Conservation (phyloP, 2,113 vertebrate species). For the Boulengeromyrus knoepffleri region DNA sequence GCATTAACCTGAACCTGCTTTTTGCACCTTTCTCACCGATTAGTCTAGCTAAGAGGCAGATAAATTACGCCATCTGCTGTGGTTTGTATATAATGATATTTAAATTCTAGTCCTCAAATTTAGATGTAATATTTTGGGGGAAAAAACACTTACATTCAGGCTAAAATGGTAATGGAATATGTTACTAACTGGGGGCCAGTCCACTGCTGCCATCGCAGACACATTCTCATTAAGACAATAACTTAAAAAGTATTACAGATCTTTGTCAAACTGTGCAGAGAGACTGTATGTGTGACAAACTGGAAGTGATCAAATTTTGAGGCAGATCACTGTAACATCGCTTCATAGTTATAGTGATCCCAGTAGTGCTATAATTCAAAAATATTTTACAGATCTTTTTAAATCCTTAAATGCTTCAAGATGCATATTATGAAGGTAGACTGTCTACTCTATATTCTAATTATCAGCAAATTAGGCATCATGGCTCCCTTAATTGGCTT, state of each 20-base stretch:
- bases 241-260: not conserved
- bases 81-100: not conserved
- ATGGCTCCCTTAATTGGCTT: constrained; percentile 16
- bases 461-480: not conserved
- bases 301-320: not conserved
- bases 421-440: not conserved
- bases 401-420: not conserved
- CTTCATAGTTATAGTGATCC: not conserved
- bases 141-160: not conserved
- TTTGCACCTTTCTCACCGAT: not conserved
- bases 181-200: not conserved
- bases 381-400: no score
- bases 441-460: not conserved
- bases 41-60: not conserved
- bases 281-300: not conserved
- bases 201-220: not conserved
- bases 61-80: not conserved
- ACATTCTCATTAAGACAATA: not conserved
- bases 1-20: not conserved
- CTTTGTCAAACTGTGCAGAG: not conserved
- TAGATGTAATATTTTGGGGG: not conserved
- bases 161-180: not conserved
- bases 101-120: no score
- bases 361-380: no score
- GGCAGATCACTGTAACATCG: not conserved